phyloP scores from a whole-genome alignment of 1,140 invertebrate genomes.

The Xylocopa sonorina region DNA sequence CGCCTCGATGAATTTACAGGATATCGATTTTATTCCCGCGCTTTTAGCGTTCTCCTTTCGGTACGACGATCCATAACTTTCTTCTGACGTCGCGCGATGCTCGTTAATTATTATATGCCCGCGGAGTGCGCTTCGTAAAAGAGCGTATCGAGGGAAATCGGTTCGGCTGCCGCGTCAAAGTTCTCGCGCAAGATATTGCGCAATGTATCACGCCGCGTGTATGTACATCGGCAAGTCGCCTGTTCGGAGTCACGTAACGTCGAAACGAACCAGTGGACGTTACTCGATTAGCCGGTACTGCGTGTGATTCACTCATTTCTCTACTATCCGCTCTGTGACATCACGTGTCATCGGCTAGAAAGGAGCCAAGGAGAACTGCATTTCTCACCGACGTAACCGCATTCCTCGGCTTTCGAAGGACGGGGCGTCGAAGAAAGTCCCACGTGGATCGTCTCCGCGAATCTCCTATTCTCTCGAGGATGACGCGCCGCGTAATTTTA shows the following conservation, averaged over 20 bases:
- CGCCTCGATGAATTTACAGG: conserved; percentile 42
- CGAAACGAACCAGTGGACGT: background rate
- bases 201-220: too few species aligned
- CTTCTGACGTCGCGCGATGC: background rate
- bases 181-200: background rate
- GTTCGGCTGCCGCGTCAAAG: background rate
- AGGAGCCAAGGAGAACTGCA: conserved; percentile 75
- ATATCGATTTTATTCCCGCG: conserved; percentile 39
- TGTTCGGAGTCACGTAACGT: background rate
- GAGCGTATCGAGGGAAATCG: background rate
- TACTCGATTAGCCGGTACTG: conserved; percentile 1
- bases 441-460: conserved; percentile 22
- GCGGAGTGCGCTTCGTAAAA: too few species aligned
- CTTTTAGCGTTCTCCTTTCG: conserved; percentile 8
- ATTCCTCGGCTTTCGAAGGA: conserved; percentile 64
- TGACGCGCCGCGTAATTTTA: background rate
- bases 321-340: conserved; percentile 49
- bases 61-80: background rate
- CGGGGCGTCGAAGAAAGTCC: conserved; percentile 52
- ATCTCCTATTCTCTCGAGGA: conserved; percentile 15
- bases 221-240: too few species aligned
- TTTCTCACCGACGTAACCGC: conserved; percentile 56
- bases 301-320: conserved; percentile 24
- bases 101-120: conserved; percentile 4
- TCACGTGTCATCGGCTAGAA: conserved; percentile 66